Evolutionary conservation across 2,888 invertebrate genomes (phyloP).

Genomic region (Nipponacmea schrenckii): DNA sequence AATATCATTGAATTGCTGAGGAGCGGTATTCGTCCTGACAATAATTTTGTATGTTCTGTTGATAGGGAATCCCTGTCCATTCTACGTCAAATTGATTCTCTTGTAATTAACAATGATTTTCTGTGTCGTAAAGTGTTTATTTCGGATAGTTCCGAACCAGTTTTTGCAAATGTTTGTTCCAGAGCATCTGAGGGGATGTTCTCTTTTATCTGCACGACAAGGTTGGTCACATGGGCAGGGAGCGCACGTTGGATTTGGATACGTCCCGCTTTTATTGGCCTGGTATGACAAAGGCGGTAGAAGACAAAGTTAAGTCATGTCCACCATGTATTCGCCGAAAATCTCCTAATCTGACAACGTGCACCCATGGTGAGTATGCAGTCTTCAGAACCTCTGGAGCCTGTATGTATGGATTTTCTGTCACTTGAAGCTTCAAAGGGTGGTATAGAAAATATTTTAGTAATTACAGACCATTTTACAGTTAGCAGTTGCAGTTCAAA

Average conservation of each 20-base stretch:
- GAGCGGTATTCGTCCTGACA: neutral
- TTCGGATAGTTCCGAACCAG: neutral
- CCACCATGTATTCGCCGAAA: constrained; percentile 17
- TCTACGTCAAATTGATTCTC: neutral
- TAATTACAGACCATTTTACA: constrained; percentile 28
- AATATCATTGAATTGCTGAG: neutral
- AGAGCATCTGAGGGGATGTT: neutral
- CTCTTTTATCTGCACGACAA: constrained; percentile 14
- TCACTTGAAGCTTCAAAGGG: constrained; percentile 23
- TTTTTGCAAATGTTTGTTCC: constrained; percentile 12
- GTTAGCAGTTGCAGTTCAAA: constrained; percentile 24
- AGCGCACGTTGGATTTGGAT: constrained; percentile 14
- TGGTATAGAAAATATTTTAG: constrained; percentile 14
- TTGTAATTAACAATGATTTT: neutral
- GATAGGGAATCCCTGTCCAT: neutral
- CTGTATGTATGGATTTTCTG: constrained; percentile 30
- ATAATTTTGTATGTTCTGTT: neutral
- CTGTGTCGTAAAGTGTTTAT: neutral
- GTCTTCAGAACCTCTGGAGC: constrained; percentile 24
- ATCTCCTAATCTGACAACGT: neutral
- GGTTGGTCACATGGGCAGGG: constrained; percentile 20
- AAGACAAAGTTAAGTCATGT: constrained; percentile 9
- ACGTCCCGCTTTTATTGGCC: constrained; percentile 20
- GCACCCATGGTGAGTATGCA: constrained; percentile 18
- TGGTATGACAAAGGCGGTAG: constrained; percentile 18